Evolutionary conservation across 2,113 vertebrate species (phyloP), one percentile per base, ranked within the genome.

Genomic region (Melanerpes formicivorus): DNA sequence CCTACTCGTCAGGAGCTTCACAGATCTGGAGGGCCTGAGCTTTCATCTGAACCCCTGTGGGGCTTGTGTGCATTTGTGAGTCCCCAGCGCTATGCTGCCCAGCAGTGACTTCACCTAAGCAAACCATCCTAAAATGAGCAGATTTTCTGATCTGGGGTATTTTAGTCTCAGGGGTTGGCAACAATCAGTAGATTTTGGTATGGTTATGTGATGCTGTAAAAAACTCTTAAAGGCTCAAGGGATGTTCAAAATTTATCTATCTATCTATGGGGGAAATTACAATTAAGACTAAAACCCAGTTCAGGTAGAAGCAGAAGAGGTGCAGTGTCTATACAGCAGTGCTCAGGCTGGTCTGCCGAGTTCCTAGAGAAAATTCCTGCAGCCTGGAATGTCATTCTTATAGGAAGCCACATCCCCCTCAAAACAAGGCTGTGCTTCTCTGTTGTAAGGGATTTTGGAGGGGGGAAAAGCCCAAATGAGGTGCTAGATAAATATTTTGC

Each of bases 401-500:
- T 15, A 70, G 75, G 91, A 29, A 88, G 76, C 90, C 4, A 0
- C 65, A 52, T 66, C 79, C 82, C n/a, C 75, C 67, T 75, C 0
- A 0, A 58, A 91, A 87, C 80, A 88, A 84, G 70, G 80, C 88
- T 63, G 54, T 2, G 18, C 74, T 95, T 95, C 91, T 93, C 91
- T 90, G 90, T 78, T 93, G 59, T 87, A 69, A 75, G 80, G 83
- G 9, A 52, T 71, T 87, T 78, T 56, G 75, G 65, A 78, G 40
- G 18, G 73, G 72, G 76, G n/a, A 9, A 46, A n/a, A 48, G 52
- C 79, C 90, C 79, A 85, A 84, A 91, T 95, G 93, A 95, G 87
- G 93, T 93, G 96, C 82, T 90, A 72, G 73, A 59, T 58, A 84
- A 95, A 90, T 88, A 90, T 88, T 93, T 88, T 88, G 59, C 59